Evolutionary conservation across 2,113 vertebrate genomes (phyloP), one percentile per base, ranked within the genome.

Genomic region (Cygnus atratus): DNA sequence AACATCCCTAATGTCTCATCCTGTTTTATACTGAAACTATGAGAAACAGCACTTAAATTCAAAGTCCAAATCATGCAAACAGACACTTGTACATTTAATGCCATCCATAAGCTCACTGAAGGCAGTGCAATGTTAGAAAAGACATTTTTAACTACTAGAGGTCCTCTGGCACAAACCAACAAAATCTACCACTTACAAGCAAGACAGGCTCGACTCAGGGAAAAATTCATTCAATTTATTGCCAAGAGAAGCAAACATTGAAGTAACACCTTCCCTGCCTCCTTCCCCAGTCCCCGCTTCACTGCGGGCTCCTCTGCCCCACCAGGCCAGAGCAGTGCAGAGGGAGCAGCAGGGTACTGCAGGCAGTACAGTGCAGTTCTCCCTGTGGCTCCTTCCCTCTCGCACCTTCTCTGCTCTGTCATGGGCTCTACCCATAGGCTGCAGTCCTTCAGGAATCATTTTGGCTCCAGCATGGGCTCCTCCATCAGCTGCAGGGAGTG

Each of bases 41-140:
- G 7, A 79, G 67, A 92, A 96, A 91, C 54, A 93, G 11, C 44
- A 86, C 82, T 81, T 83, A 63, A 94, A 86, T 95, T 78, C 79
- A 66, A 95, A 70, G 39, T 43, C 55, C 16, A 57, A 63, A 44
- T 57, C 37, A 70, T 4, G 35, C 62, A 66, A 66, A 70, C 16
- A 74, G 44, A n/a, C 14, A 50, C 29, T 54, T 6, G 2, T 13
- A 77, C 72, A 67, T 16, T 74, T 87, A 92, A 70, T 39, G n/a
- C 28, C 33, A 87, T 46, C 65, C 70, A 66, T 29, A 71, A 94
- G 6, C n/a, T 82, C 74, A 71, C 16, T 59, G 41, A 83, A 55
- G 18, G n/a, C 84, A 77, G 24, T 11, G 31, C 35, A 67, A 70
- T 25, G 52, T 70, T 20, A 82, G 31, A 48, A 21, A 0, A 55